Evolutionary conservation across 2,888 invertebrate genomes (phyloP).

Genomic region (Eilema sororculum): DNA sequence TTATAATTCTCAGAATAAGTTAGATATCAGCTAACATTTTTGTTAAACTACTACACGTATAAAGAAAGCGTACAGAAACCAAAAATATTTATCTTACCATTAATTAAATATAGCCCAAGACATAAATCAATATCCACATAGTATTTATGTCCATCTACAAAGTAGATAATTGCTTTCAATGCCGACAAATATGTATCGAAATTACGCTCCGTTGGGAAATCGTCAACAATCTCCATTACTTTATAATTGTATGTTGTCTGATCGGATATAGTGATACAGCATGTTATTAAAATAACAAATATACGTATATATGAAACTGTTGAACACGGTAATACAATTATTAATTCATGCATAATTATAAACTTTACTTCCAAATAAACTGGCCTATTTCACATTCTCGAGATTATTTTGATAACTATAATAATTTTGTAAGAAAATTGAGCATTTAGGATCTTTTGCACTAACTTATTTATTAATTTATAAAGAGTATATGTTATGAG

Average conservation of each 20-base stretch:
- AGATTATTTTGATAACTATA: background rate
- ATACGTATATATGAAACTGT: background rate
- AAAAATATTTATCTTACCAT: slow-evolving; percentile 55
- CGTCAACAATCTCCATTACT: slow-evolving; percentile 26
- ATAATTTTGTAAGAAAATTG: no score
- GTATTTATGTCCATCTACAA: slow-evolving; percentile 49
- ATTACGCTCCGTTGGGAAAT: slow-evolving; percentile 58
- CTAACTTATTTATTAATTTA: background rate
- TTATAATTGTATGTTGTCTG: slow-evolving; percentile 13
- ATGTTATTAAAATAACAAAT: background rate
- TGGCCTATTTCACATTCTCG: background rate
- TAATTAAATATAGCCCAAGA: slow-evolving; percentile 68
- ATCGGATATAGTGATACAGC: background rate
- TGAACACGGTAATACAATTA: background rate
- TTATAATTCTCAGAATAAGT: no score
- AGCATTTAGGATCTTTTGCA: background rate
- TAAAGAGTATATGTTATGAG: background rate
- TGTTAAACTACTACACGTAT: background rate
- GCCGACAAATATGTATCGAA: slow-evolving; percentile 55
- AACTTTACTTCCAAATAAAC: background rate
- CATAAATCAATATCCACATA: slow-evolving; percentile 62
- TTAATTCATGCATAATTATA: slow-evolving; percentile 6
- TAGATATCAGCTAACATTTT: no score
- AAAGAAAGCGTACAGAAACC: no score
- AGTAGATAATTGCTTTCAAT: slow-evolving; percentile 56